These are phyloP conservation scores for Nibea coibor DNA, from an alignment of 2,113 vertebrate species.

Conservation along the genomic window DNA sequence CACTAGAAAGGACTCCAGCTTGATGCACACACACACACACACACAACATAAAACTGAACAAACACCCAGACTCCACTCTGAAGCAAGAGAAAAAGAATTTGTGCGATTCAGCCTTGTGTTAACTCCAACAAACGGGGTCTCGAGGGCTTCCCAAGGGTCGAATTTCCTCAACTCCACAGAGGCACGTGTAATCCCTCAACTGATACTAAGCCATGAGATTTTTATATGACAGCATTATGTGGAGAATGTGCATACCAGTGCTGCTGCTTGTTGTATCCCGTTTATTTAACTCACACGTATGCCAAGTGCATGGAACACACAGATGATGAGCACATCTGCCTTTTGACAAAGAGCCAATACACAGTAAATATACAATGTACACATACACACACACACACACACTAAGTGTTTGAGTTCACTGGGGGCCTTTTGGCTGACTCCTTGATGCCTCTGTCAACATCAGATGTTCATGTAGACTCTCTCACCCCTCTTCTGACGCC, in stretches of 20 bases:
- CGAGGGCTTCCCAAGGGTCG: background rate
- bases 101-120: background rate
- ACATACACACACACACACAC: slow-evolving; percentile 7
- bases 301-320: background rate
- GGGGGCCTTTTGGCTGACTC: slow-evolving; percentile 84
- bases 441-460: slow-evolving; percentile 71
- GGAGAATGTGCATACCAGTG: background rate
- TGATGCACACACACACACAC: slow-evolving; percentile 2
- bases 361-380: slow-evolving; percentile 1
- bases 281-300: background rate
- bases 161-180: background rate
- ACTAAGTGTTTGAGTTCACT: slow-evolving; percentile 61
- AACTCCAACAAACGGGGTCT: background rate
- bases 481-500: slow-evolving; percentile 63
- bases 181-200: background rate
- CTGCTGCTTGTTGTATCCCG: background rate
- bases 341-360: slow-evolving; percentile 16
- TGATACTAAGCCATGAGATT: background rate
- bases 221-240: background rate
- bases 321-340: slow-evolving; percentile 20
- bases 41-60: background rate
- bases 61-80: background rate
- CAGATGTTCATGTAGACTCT: slow-evolving; percentile 73
- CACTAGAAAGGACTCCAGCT: slow-evolving; percentile 41
- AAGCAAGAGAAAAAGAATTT: background rate